Evolutionary conservation across 2,888 invertebrate species (phyloP).

Genomic region (Ecdyonurus torrentis): DNA sequence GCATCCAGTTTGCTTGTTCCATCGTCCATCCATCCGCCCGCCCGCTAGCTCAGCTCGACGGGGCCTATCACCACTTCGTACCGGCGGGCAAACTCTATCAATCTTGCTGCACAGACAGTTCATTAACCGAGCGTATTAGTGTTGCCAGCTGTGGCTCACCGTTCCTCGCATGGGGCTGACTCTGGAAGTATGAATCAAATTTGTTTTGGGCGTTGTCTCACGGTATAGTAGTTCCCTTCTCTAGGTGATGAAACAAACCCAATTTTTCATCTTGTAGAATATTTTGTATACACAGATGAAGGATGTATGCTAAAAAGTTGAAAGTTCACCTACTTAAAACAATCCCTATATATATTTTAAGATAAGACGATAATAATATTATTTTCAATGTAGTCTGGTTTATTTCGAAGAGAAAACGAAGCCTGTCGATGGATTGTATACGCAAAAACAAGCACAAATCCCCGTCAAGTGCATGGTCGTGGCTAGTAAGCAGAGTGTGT

Average conservation of each 20-base stretch:
- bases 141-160: conserved; percentile 7
- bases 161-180: too few species aligned
- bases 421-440: not conserved
- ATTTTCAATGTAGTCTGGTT: not conserved
- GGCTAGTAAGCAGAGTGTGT: not conserved
- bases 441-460: not conserved
- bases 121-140: conserved; percentile 11
- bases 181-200: not conserved
- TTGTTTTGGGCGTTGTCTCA: not conserved
- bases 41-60: too few species aligned
- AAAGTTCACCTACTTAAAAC: too few species aligned
- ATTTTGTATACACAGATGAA: too few species aligned
- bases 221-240: not conserved
- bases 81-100: conserved; percentile 7
- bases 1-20: too few species aligned
- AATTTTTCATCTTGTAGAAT: too few species aligned
- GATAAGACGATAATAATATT: too few species aligned
- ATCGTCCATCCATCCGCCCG: too few species aligned
- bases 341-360: too few species aligned
- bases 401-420: not conserved
- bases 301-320: too few species aligned
- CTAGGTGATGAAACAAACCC: too few species aligned
- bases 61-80: not conserved
- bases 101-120: conserved; percentile 11
- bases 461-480: conserved; percentile 1